Conservation (phyloP, 1,140 invertebrate species). For the Ips nitidus region DNA sequence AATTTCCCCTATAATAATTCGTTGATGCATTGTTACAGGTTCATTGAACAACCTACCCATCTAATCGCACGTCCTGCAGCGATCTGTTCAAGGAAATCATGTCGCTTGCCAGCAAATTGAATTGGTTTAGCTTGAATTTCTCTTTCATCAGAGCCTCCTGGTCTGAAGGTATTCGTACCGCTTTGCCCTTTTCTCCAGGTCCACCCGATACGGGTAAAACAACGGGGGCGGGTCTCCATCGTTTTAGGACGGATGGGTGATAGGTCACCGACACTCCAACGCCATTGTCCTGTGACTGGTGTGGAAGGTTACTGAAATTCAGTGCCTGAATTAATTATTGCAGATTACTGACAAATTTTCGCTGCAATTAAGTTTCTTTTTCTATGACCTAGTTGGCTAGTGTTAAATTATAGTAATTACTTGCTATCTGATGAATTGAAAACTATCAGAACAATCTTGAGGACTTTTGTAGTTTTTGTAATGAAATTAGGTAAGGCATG, state of each 20-base stretch:
- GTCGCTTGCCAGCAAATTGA: slow-evolving; percentile 97
- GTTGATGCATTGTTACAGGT: too few relatives aligned
- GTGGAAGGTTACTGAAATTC: slow-evolving; percentile 9
- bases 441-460: too few relatives aligned
- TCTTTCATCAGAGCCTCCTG: slow-evolving; percentile 88
- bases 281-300: slow-evolving; percentile 8
- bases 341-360: too few relatives aligned
- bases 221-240: slow-evolving; percentile 71
- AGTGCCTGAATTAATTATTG: too few relatives aligned
- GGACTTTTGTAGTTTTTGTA: too few relatives aligned
- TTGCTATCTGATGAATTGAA: too few relatives aligned
- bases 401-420: too few relatives aligned
- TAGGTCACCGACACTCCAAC: slow-evolving; percentile 48
- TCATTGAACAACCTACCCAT: slow-evolving; percentile 65
- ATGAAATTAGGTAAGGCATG: too few relatives aligned
- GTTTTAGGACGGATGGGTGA: slow-evolving; percentile 59
- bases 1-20: too few relatives aligned
- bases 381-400: too few relatives aligned
- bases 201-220: slow-evolving; percentile 67
- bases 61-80: slow-evolving; percentile 90
- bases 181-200: slow-evolving; percentile 86
- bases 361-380: too few relatives aligned
- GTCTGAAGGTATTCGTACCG: slow-evolving; percentile 82
- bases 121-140: slow-evolving; percentile 97
- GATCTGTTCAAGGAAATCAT: slow-evolving; percentile 96